phyloP scores from a whole-genome alignment of 2,113 vertebrate genomes.

The Dasyurus viverrinus region DNA sequence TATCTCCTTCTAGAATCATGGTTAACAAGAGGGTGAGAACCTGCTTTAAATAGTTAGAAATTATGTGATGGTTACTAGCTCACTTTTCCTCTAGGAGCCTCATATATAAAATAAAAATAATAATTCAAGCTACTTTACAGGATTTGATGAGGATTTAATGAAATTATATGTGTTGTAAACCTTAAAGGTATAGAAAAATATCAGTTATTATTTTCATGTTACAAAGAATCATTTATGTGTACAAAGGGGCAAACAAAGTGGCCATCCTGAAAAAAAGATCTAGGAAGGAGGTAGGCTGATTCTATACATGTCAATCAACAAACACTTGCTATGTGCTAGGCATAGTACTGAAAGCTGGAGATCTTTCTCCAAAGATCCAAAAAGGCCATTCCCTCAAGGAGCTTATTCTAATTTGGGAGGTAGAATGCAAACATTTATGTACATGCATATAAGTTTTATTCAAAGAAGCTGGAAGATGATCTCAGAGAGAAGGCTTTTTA shows the following conservation, averaged over 20 bases:
- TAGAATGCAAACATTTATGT: not conserved
- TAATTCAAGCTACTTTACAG: not conserved
- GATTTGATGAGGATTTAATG: not conserved
- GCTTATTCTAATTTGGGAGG: not conserved
- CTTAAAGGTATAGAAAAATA: not conserved
- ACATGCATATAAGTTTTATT: not conserved
- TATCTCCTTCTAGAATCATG: not conserved
- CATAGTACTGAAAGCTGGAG: not conserved
- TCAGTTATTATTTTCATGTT: not conserved
- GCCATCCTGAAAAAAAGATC: not conserved
- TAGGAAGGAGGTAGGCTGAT: not conserved
- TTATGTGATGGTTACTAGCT: not conserved
- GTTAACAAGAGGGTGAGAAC: not conserved
- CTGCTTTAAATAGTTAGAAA: not conserved
- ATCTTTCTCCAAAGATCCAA: not conserved
- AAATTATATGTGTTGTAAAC: not conserved
- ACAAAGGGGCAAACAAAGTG: not conserved
- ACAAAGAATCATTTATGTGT: not conserved
- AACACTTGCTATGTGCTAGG: not conserved
- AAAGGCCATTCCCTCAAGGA: not conserved
- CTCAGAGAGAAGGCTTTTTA: not conserved
- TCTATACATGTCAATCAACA: not conserved
- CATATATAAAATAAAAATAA: not conserved
- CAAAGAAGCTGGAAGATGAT: not conserved
- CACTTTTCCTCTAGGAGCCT: not conserved